Evolutionary conservation across 2,113 vertebrate genomes (phyloP), one percentile per base, ranked within the genome.

Genomic region (Xenopus borealis): DNA sequence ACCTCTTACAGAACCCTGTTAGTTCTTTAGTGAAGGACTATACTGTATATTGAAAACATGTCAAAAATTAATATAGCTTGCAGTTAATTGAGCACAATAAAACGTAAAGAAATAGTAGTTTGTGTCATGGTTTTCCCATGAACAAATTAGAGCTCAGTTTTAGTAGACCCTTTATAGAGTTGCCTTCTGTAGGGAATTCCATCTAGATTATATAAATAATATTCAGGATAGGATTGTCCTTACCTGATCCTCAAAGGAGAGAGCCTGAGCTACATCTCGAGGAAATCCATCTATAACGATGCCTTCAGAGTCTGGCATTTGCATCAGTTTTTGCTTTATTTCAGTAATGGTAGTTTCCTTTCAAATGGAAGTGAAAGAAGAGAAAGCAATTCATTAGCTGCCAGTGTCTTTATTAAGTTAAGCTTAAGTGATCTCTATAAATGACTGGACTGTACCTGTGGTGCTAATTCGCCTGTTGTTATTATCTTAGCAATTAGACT

Each of bases 261-360:
- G 83, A 0, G 95, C 97, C 83, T 99, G 97, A 44, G 95, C 97
- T 12, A 99, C 94, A 3, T 99, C 97, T 62, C 97, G 92, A 52
- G 97, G 97, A 82, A 99, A 99, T 63, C 97, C 97, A 2, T 99
- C 97, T 16, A 99, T 98, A 79, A 99, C 94, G 71, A 99, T 93
- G 0, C 97, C 97, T 2, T 87, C 93, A 66, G 96, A 95, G 14
- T 99, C 96, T 1, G 96, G 96, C 75, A 96, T 95, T 84, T 99
- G 97, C 97, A 99, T 98, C 80, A 99, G 85, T 82, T 92, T 96
- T 84, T 98, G 97, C 82, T 99, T 99, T 87, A 99, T 98, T 85
- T 98, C 97, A 10, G 96, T 98, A 83, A 99, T 99, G n/a, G 97
- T 99, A 16, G 97, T 99, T 86, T 99, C 97, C 97, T 99, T 84